Conservation (phyloP, 2,888 invertebrate genomes). For the Tiliacea citrago region DNA sequence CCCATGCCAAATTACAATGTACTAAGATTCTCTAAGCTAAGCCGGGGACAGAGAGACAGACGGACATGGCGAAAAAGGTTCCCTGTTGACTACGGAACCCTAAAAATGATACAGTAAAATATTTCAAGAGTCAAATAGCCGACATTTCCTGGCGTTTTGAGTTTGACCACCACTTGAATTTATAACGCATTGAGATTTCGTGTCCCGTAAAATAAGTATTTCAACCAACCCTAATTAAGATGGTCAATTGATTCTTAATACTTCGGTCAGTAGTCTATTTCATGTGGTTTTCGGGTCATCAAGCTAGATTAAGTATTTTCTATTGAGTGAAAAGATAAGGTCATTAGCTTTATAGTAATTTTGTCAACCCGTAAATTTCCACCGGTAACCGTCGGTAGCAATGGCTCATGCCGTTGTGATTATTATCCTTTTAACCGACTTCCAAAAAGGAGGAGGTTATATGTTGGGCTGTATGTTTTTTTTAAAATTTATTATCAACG, state of each 20-base stretch:
- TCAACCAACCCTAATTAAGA: slow-evolving; percentile 50
- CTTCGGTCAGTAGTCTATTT: slow-evolving; percentile 4
- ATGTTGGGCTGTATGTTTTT: too few species aligned
- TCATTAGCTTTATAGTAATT: slow-evolving; percentile 12
- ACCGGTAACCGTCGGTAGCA: neutral
- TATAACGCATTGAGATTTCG: slow-evolving; percentile 34
- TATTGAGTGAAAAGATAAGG: slow-evolving; percentile 7
- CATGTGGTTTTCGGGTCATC: neutral
- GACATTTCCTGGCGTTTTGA: slow-evolving; percentile 40
- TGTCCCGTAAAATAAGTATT: slow-evolving; percentile 56
- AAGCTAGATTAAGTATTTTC: slow-evolving; percentile 22
- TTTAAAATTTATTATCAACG: too few species aligned
- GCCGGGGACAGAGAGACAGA: too few species aligned
- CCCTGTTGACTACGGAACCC: too few species aligned
- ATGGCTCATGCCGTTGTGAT: neutral
- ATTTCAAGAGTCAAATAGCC: slow-evolving; percentile 13
- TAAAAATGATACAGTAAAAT: neutral
- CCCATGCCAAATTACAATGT: too few species aligned
- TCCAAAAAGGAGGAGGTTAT: too few species aligned
- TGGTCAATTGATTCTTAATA: slow-evolving; percentile 56
- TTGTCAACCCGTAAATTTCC: slow-evolving; percentile 22
- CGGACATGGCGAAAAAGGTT: too few species aligned
- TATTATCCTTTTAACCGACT: too few species aligned
- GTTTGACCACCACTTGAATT: slow-evolving; percentile 28
- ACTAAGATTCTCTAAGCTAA: too few species aligned